Conservation (phyloP, 1,140 invertebrate species). For the Lepidurus apus region DNA sequence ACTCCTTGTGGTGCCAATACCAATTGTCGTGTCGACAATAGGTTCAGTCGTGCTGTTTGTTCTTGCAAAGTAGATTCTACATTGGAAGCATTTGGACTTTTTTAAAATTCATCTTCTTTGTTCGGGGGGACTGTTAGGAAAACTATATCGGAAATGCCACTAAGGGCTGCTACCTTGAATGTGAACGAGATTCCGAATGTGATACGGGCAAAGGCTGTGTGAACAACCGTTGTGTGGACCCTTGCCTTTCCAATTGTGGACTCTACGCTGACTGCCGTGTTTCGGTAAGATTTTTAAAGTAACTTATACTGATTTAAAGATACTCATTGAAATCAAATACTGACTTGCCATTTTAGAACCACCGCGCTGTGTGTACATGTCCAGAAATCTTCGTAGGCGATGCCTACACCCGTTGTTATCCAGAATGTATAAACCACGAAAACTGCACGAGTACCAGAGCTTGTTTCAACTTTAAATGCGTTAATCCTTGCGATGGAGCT, state of each 20-base stretch:
- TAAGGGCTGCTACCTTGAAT: constrained; percentile 67
- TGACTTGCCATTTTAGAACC: constrained; percentile 34
- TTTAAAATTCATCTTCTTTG: no score
- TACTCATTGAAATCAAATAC: not conserved
- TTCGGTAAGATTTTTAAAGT: constrained; percentile 18
- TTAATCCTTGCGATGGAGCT: constrained; percentile 62
- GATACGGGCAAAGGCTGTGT: constrained; percentile 39
- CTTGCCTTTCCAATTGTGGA: constrained; percentile 31
- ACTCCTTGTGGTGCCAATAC: constrained; percentile 73
- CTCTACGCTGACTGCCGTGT: constrained; percentile 34
- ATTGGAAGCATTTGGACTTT: no score
- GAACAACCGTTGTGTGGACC: constrained; percentile 35
- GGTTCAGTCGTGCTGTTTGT: constrained; percentile 71
- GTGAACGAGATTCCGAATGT: constrained; percentile 69
- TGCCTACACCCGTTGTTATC: constrained; percentile 41
- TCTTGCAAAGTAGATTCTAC: constrained; percentile 48
- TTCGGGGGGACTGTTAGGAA: constrained; percentile 45
- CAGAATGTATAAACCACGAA: constrained; percentile 43
- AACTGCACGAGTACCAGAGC: constrained; percentile 46
- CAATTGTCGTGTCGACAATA: constrained; percentile 65
- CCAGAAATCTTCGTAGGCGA: constrained; percentile 54
- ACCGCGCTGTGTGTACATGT: constrained; percentile 61
- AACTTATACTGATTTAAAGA: not conserved
- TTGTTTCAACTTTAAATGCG: constrained; percentile 70
- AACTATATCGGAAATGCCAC: constrained; percentile 67